These are phyloP conservation scores for Heliconius erato DNA, from an alignment of 2,888 invertebrate species.

Conservation along the genomic window DNA sequence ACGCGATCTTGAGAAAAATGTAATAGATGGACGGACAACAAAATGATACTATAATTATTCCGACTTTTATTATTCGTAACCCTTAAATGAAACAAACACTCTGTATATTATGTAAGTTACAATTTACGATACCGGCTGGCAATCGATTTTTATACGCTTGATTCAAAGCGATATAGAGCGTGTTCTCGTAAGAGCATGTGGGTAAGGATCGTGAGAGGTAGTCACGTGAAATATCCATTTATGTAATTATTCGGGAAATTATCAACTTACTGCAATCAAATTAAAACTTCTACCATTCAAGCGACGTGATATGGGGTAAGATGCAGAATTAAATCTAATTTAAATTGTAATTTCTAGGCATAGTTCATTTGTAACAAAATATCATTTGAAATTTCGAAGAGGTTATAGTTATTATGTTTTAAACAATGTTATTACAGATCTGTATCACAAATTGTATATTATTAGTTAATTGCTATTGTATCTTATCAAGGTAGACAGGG, in stretches of 20 bases:
- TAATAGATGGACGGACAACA: no score
- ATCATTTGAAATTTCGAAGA: no score
- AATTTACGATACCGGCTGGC: slow-evolving; percentile 21
- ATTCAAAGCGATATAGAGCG: slow-evolving; percentile 17
- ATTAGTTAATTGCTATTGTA: no score
- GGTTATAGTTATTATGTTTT: neutral
- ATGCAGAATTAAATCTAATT: slow-evolving; percentile 64
- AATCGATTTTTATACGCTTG: slow-evolving; percentile 29
- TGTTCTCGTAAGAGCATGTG: slow-evolving; percentile 41
- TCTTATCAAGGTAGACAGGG: neutral
- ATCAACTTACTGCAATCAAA: slow-evolving; percentile 52
- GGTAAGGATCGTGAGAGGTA: slow-evolving; percentile 52
- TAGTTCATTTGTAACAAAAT: neutral
- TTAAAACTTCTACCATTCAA: slow-evolving; percentile 57
- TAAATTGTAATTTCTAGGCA: slow-evolving; percentile 58
- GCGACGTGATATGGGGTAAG: slow-evolving; percentile 60
- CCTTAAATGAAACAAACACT: neutral
- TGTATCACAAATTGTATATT: neutral
- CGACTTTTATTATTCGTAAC: no score
- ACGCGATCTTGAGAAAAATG: no score
- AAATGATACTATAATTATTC: no score
- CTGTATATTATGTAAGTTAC: neutral
- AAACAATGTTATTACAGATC: neutral
- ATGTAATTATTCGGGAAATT: slow-evolving; percentile 54
- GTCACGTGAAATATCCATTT: slow-evolving; percentile 62